Percentiles rank a stretch among this genome's conserved stretches.
These are phyloP conservation scores for Pterocles burchelli DNA, from an alignment of 2,113 vertebrate species.

Conservation along the genomic window DNA sequence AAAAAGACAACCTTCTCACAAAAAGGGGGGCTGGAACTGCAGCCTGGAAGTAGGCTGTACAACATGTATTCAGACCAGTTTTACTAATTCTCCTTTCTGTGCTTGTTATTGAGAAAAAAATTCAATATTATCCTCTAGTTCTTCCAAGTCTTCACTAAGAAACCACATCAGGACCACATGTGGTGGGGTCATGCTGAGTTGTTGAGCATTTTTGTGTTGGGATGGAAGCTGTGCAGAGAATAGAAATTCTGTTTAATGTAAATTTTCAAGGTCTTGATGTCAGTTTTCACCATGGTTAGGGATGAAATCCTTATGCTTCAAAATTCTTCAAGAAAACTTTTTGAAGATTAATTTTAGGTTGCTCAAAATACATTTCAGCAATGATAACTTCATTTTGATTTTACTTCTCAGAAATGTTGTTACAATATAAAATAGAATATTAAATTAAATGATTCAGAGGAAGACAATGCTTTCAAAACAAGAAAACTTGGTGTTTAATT, in stretches of 20 bases:
- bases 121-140: not conserved
- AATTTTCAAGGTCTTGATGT: not conserved
- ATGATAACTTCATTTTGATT: not conserved
- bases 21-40: not conserved
- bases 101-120: constrained; percentile 26
- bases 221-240: not conserved
- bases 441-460: not conserved
- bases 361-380: not conserved
- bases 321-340: not conserved
- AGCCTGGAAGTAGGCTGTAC: not conserved
- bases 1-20: not conserved
- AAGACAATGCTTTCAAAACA: not conserved
- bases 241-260: not conserved
- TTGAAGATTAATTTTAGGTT: not conserved
- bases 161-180: not conserved
- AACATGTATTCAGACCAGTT: not conserved
- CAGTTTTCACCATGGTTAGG: not conserved
- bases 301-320: not conserved
- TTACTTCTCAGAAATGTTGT: not conserved
- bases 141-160: not conserved
- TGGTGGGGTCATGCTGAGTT: not conserved
- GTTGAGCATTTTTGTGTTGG: not conserved
- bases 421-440: not conserved
- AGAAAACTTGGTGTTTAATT: not conserved
- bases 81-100: constrained; percentile 17